phyloP scores from a whole-genome alignment of 1,140 invertebrate genomes.

The Phocides pigmalion region DNA sequence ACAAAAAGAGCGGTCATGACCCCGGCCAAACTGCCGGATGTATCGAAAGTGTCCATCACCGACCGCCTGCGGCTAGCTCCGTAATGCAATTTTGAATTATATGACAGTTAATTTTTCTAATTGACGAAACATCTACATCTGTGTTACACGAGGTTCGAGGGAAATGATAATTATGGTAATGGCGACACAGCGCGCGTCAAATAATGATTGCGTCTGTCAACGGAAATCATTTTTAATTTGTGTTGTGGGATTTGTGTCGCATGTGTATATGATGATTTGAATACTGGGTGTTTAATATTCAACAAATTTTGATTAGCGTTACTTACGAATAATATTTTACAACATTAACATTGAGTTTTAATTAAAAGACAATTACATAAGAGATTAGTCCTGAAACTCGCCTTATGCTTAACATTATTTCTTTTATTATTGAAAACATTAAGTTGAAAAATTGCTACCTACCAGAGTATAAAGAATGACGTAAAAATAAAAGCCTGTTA shows the following conservation, averaged over 20 bases:
- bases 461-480: too few relatives aligned
- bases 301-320: too few relatives aligned
- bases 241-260: background rate
- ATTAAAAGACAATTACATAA: too few relatives aligned
- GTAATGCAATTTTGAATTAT: constrained; percentile 58
- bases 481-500: too few relatives aligned
- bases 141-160: constrained; percentile 15
- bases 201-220: constrained; percentile 11
- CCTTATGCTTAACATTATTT: too few relatives aligned
- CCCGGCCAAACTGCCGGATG: constrained; percentile 72
- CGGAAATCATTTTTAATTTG: constrained; percentile 15
- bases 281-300: too few relatives aligned
- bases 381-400: too few relatives aligned
- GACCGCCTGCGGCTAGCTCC: constrained; percentile 47
- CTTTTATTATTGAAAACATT: too few relatives aligned
- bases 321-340: too few relatives aligned
- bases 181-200: constrained; percentile 1
- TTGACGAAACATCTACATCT: constrained; percentile 39
- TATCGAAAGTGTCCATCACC: constrained; percentile 77
- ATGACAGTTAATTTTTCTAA: constrained; percentile 60
- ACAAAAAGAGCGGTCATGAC: constrained; percentile 78
- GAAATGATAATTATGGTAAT: constrained; percentile 20
- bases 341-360: too few relatives aligned
- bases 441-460: too few relatives aligned
- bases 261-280: background rate